These are phyloP conservation scores for Hystrix cristata DNA, from an alignment of 2,113 vertebrate species.

Conservation along the genomic window DNA sequence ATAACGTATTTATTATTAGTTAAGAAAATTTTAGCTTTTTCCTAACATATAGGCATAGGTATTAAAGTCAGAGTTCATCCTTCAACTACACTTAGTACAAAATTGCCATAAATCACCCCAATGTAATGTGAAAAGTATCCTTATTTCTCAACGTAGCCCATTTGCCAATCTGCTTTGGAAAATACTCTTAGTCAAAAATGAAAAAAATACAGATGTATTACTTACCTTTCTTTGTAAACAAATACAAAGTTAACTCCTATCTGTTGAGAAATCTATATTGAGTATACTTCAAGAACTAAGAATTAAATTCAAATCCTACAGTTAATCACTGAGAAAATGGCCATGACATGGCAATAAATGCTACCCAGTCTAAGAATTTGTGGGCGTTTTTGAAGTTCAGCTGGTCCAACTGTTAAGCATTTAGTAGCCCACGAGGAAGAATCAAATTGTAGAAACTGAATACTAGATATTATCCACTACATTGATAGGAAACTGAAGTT, in stretches of 20 bases:
- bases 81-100: conserved; percentile 25
- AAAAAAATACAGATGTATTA: conserved; percentile 14
- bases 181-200: neutral
- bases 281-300: neutral
- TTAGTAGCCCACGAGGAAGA: neutral
- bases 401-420: neutral
- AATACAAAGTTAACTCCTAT: neutral
- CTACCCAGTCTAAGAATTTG: neutral
- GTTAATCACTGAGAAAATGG: neutral
- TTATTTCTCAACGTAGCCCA: conserved; percentile 21
- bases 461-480: neutral
- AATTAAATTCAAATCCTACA: neutral
- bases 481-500: neutral
- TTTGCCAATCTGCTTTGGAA: conserved; percentile 22
- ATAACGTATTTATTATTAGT: neutral
- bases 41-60: neutral
- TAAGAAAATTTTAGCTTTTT: neutral
- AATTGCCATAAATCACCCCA: neutral
- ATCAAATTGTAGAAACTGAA: neutral
- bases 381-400: neutral
- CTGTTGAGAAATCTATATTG: conserved; percentile 1
- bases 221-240: conserved; percentile 23
- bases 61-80: neutral
- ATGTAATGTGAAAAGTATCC: neutral
- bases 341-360: neutral